Percentiles rank a stretch among this genome's conserved stretches.
phyloP scores from a whole-genome alignment of 2,113 vertebrate species.

The Phyllostomus hastatus region DNA sequence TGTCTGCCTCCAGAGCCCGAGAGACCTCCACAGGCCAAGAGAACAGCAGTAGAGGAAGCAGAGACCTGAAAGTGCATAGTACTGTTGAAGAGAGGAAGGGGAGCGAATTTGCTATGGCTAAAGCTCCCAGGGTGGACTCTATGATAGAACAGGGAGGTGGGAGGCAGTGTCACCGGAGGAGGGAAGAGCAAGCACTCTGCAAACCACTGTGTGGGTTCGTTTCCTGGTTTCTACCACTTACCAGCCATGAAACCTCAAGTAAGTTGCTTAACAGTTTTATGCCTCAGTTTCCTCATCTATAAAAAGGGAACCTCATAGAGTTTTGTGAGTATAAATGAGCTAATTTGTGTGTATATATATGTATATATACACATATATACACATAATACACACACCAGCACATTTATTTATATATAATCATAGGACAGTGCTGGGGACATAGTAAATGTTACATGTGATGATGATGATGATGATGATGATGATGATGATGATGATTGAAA shows the following conservation, averaged over 20 bases:
- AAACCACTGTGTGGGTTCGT: neutral
- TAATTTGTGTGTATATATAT: neutral
- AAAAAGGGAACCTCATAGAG: neutral
- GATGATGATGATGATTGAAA: neutral
- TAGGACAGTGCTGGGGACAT: neutral
- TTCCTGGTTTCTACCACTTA: neutral
- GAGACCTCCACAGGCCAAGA: too few species aligned
- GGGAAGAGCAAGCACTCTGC: neutral
- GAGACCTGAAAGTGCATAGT: rapidly evolving
- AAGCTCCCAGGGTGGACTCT: neutral
- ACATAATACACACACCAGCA: too few species aligned
- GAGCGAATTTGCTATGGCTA: neutral
- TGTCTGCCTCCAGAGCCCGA: neutral
- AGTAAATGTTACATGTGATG: neutral
- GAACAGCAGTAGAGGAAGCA: neutral
- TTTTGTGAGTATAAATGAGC: neutral
- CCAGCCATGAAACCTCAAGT: neutral
- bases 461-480: too few species aligned
- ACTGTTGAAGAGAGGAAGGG: neutral
- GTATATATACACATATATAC: too few species aligned
- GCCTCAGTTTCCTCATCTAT: neutral
- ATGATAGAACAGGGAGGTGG: rapidly evolving
- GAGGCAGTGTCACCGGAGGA: rapidly evolving
- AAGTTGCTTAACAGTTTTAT: neutral
- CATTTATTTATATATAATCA: neutral